Base-by-base conservation (phyloP, 2,797 vertebrate genomes). In the Pyrocephalus nanus region DNA sequence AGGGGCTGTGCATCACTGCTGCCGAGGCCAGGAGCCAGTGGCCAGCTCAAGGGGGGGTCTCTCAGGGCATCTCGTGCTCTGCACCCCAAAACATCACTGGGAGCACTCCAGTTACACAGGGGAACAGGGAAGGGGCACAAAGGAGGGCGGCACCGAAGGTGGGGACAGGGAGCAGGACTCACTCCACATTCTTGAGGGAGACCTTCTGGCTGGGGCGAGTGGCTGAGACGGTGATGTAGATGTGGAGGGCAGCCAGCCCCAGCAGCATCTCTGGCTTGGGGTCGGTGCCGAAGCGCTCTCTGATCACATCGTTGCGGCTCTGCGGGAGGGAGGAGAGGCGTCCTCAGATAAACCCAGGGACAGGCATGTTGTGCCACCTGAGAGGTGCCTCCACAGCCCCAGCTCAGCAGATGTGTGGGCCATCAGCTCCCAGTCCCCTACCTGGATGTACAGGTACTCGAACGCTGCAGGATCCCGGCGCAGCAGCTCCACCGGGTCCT, bases 391-490 rank as follows among this genome's bases (percentile, higher is more conserved):
- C 50, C 36, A 15, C n/a, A 6, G 34, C 29, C 45, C 36, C 72
- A 66, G 64, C n/a, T 21, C 9, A 40, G 48, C 54, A 65, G 54
- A n/a, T 0, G 0, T 2, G 0, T n/a, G 65, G 81, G 38, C 26
- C 48, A 25, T 2, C 50, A 45, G 72, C n/a, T 60, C 29, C 72
- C 36, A 34, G 27, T 40, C 26, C 48, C 81, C 88, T 94, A 99
- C 99, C 99, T 99, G 99, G 97, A 99, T 99, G 94, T 99, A 99
- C 65, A 99, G 98, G 97, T 99, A 99, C 98, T 99, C 99, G 16
- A 99, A 99, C 19, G 99, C 99, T 85, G 99, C 99, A 1, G 99
- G 99, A 95, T 99, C 99, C 75, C 98, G 98, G 96, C 97, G 98
- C 89, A 99, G 97, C 90, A 99, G 98, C 96, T 99, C 99, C 93